Conservation (phyloP, 2,113 vertebrate genomes). For the Ancistrus triradiatus region DNA sequence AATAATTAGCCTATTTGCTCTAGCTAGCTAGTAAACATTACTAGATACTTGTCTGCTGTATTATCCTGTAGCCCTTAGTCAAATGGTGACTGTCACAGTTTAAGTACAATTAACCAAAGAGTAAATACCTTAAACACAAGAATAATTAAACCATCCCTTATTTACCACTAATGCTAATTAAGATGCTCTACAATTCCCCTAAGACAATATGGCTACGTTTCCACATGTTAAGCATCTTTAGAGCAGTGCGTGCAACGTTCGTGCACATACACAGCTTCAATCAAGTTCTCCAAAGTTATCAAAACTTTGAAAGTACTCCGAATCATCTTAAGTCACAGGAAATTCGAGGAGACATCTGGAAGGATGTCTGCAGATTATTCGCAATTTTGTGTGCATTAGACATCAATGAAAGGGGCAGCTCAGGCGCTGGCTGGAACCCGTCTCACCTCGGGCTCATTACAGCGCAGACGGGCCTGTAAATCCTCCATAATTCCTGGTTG, state of each 20-base stretch:
- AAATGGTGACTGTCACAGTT: too few species aligned
- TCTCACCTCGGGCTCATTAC: conserved; percentile 60
- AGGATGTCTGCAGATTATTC: conserved; percentile 73
- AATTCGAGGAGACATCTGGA: conserved; percentile 75
- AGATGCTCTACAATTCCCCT: background rate
- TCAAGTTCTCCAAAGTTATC: conserved; percentile 76
- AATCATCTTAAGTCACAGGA: conserved; percentile 73
- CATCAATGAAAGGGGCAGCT: conserved; percentile 63
- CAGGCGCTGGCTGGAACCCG: conserved; percentile 53
- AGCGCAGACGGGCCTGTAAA: conserved; percentile 65
- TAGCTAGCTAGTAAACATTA: too few species aligned
- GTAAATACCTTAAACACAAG: too few species aligned
- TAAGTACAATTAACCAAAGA: too few species aligned
- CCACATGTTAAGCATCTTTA: conserved; percentile 18
- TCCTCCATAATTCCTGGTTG: conserved; percentile 60
- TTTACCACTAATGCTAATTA: too few species aligned
- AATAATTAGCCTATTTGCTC: too few species aligned
- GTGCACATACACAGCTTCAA: conserved; percentile 63
- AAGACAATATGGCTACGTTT: conserved; percentile 26
- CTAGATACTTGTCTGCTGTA: too few species aligned
- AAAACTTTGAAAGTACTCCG: conserved; percentile 71
- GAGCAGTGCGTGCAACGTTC: conserved; percentile 54
- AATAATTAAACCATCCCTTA: too few species aligned
- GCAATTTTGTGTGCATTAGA: conserved; percentile 73
- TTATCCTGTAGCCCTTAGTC: too few species aligned